These are phyloP conservation scores for Drosophila arizonae DNA, from an alignment of 1,140 invertebrate genomes.

Conservation along the genomic window DNA sequence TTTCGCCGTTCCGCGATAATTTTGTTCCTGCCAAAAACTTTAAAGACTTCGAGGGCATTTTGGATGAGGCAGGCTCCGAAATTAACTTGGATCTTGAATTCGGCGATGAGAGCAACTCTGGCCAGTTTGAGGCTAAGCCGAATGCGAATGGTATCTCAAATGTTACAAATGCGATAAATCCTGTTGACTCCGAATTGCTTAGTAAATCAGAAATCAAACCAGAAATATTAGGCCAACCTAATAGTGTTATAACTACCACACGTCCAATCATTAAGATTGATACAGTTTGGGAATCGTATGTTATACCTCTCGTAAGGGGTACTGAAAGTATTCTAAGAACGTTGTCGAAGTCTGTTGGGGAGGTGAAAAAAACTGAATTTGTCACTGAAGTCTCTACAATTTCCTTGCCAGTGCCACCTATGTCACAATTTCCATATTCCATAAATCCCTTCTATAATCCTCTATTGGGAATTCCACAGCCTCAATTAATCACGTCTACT, in stretches of 20 bases:
- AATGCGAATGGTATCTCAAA: conserved; percentile 48
- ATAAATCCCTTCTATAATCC: conserved; percentile 84
- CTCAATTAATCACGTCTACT: conserved; percentile 92
- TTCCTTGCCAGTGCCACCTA: conserved; percentile 80
- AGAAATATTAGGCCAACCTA: conserved; percentile 29
- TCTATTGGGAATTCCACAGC: conserved; percentile 82
- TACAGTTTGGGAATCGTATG: conserved; percentile 91
- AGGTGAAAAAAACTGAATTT: conserved; percentile 89
- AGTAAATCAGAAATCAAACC: conserved; percentile 23
- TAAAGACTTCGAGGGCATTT: conserved; percentile 93
- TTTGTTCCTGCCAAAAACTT: conserved; percentile 84
- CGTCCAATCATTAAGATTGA: conserved; percentile 89
- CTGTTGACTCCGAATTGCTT: conserved; percentile 28
- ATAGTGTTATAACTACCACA: conserved; percentile 88
- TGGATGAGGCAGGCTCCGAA: conserved; percentile 94
- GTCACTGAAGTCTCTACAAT: conserved; percentile 89
- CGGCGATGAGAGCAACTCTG: conserved; percentile 89
- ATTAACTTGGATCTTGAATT: conserved; percentile 92
- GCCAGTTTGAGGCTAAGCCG: conserved; percentile 85
- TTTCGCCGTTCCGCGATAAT: conserved; percentile 93
- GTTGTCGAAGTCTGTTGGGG: conserved; percentile 89
- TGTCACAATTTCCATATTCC: conserved; percentile 83
- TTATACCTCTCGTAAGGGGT: conserved; percentile 90
- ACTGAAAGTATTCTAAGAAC: conserved; percentile 90
- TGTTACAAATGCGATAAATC: conserved; percentile 23